These are phyloP conservation scores for Gavialis gangeticus DNA, from an alignment of 2,113 vertebrate genomes.

Conservation along the genomic window DNA sequence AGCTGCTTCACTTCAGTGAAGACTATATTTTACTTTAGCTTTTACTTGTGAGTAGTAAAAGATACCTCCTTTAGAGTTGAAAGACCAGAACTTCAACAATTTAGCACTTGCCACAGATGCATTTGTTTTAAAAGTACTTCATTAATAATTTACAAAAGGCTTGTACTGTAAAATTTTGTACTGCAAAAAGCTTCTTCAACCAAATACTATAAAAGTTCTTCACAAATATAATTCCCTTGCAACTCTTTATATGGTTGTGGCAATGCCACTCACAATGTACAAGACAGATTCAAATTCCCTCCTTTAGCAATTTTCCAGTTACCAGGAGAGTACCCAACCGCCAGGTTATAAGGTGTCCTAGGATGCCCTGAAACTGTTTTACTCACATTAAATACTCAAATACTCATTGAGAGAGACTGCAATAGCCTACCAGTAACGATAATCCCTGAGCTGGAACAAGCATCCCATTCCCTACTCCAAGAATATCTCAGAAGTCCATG, in stretches of 20 bases:
- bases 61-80: not conserved
- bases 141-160: not conserved
- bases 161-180: not conserved
- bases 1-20: too few species aligned
- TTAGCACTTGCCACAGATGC: not conserved
- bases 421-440: too few species aligned
- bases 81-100: not conserved
- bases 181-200: not conserved
- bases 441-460: too few species aligned
- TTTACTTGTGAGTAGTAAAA: not conserved
- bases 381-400: too few species aligned
- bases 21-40: not conserved
- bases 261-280: not conserved
- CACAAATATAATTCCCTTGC: not conserved
- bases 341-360: too few species aligned
- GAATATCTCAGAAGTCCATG: too few species aligned
- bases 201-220: not conserved
- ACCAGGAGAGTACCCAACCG: too few species aligned
- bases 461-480: too few species aligned
- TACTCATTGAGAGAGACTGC: too few species aligned
- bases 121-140: not conserved
- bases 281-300: not conserved
- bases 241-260: not conserved
- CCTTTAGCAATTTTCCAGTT: not conserved
- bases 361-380: too few species aligned